phyloP scores from a whole-genome alignment of 2,888 invertebrate species.

The Ectropis crepuscularia region DNA sequence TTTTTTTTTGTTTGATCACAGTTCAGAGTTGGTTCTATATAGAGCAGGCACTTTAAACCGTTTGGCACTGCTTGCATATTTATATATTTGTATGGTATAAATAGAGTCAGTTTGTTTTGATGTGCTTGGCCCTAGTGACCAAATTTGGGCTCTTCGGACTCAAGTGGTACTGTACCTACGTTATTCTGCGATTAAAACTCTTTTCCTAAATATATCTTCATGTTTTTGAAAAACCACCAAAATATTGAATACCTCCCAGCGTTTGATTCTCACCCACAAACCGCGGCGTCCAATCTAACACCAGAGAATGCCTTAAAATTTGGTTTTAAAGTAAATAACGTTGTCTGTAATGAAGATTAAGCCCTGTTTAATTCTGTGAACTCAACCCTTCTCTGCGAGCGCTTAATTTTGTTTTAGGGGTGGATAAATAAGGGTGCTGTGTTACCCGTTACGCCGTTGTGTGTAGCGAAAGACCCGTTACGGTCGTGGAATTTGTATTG shows the following conservation, averaged over 20 bases:
- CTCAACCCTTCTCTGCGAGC: conserved; percentile 26
- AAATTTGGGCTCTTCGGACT: no score
- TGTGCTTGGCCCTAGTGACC: no score
- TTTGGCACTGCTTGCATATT: no score
- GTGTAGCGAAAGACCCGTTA: conserved; percentile 22
- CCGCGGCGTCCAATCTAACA: conserved; percentile 12
- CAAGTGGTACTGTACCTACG: no score
- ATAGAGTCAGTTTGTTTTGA: no score
- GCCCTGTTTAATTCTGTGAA: conserved; percentile 35
- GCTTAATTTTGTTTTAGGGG: conserved; percentile 30
- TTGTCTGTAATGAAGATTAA: conserved; percentile 33
- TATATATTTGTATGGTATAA: no score
- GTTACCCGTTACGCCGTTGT: conserved; percentile 9
- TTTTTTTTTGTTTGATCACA: no score
- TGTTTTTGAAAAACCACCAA: background rate
- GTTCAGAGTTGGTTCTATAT: no score
- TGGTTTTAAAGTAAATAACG: conserved; percentile 40
- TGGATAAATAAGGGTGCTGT: conserved; percentile 29
- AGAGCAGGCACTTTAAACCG: no score
- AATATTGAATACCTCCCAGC: background rate
- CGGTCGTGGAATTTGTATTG: conserved; percentile 26
- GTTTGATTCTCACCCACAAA: background rate
- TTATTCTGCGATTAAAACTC: no score
- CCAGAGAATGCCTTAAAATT: conserved; percentile 31
- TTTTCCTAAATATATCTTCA: no score